phyloP scores from a whole-genome alignment of 2,888 invertebrate genomes.

The Macrosoma leucophasiata region DNA sequence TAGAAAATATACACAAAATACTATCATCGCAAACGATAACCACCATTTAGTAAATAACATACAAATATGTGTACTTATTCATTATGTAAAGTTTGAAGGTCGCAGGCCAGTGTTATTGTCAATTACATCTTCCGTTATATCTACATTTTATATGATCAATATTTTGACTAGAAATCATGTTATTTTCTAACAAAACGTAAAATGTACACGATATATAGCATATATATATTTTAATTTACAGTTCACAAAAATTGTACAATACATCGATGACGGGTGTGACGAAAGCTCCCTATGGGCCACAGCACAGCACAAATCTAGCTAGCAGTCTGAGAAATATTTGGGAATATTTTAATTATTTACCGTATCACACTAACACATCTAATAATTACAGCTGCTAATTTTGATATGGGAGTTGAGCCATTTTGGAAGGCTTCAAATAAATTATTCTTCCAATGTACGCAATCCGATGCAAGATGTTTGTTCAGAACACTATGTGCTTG shows the following conservation, averaged over 20 bases:
- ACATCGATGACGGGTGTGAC: constrained; percentile 58
- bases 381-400: too few species aligned
- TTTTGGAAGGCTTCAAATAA: too few species aligned
- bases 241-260: constrained; percentile 68
- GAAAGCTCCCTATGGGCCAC: background rate
- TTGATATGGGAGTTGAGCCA: too few species aligned
- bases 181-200: constrained; percentile 70
- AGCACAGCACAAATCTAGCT: too few species aligned
- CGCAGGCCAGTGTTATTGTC: constrained; percentile 73
- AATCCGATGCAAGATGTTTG: too few species aligned
- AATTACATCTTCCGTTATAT: constrained; percentile 68
- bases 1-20: constrained; percentile 16
- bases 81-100: constrained; percentile 30
- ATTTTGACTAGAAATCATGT: constrained; percentile 77
- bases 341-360: too few species aligned
- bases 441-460: too few species aligned
- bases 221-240: constrained; percentile 68
- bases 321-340: too few species aligned
- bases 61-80: constrained; percentile 57
- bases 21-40: constrained; percentile 24
- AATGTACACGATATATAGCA: constrained; percentile 70
- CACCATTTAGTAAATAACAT: constrained; percentile 33
- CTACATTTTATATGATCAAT: constrained; percentile 73
- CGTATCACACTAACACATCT: too few species aligned
- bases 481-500: constrained; percentile 6